Base-by-base conservation (phyloP, 2,888 invertebrate genomes). In the Pimpla rufipes region DNA sequence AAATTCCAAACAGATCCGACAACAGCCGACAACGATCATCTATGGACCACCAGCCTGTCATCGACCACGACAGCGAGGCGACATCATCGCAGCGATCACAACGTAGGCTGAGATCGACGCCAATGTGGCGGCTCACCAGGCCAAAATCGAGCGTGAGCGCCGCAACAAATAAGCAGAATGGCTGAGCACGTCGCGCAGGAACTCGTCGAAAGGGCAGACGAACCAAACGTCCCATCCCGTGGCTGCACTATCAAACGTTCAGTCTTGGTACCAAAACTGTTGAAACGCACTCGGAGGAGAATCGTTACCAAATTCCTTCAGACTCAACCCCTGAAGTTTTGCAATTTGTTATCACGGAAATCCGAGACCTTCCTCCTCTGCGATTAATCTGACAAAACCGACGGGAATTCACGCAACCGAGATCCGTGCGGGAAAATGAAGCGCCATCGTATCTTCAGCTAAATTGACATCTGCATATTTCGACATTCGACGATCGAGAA, bases 321-420 rank as follows among this genome's bases (percentile, higher is more conserved):
- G 4, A 4, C 4, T n/a, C 45, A n/a, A 45, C 13, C 13, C 13
- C 45, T 13, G 79, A 59, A 40, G 79, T 59, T 5, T 21, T 62
- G 7, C 35, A 11, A 3, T 66, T 80, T n/a, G n/a, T n/a, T 0
- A 52, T 74, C 0, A 47, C 16, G 10, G 75, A 55, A 8, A 80
- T 80, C 5, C 45, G 59, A 2, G 50, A 57, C 13, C 64, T 62
- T 18, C 74, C 79, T 52, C 73, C 74, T 13, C 55, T 73, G 21
- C 37, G 50, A 8, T 74, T 6, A 79, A 66, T 2, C 29, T 73
- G 73, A 70, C 73, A 0, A 70, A 70, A 29, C 29, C 29, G 21
- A 52, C 52, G 13, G 62, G 16, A 47, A 47, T 66, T 42, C 52
- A 47, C 13, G 29, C 37, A 11, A 10, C 16, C 7, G 16, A 40